Evolutionary conservation across 2,888 invertebrate species (phyloP).

Genomic region (Plebejus argus): DNA sequence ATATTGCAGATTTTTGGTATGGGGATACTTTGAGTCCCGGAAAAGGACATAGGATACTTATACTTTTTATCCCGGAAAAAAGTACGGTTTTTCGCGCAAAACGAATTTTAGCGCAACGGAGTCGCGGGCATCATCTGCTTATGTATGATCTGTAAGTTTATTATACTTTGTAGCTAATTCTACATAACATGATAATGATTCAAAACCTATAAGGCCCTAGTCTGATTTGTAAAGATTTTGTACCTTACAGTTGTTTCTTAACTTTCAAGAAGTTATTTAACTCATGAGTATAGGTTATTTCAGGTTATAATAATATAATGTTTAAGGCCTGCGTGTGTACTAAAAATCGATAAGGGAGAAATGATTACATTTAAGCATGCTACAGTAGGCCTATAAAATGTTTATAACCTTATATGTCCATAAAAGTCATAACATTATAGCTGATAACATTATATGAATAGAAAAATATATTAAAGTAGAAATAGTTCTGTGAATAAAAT

Average conservation of each 20-base stretch:
- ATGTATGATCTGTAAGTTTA: no score
- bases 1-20: no score
- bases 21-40: no score
- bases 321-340: not conserved
- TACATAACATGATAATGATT: not conserved
- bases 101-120: no score
- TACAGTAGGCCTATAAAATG: not conserved
- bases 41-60: no score
- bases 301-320: not conserved
- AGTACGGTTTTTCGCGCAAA: no score
- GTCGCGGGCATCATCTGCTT: no score
- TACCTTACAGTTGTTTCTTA: not conserved
- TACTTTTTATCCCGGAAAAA: no score
- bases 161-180: no score
- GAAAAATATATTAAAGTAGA: not conserved
- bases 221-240: no score
- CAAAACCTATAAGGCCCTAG: not conserved
- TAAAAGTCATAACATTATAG: not conserved
- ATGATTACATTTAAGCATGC: not conserved
- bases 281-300: not conserved
- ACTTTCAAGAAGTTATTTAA: not conserved
- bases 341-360: not conserved
- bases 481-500: not conserved
- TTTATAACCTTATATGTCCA: not conserved
- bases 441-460: constrained; percentile 3